Conservation (phyloP, 64 coral and sea anemone genomes). For the Anthopleura sola region DNA sequence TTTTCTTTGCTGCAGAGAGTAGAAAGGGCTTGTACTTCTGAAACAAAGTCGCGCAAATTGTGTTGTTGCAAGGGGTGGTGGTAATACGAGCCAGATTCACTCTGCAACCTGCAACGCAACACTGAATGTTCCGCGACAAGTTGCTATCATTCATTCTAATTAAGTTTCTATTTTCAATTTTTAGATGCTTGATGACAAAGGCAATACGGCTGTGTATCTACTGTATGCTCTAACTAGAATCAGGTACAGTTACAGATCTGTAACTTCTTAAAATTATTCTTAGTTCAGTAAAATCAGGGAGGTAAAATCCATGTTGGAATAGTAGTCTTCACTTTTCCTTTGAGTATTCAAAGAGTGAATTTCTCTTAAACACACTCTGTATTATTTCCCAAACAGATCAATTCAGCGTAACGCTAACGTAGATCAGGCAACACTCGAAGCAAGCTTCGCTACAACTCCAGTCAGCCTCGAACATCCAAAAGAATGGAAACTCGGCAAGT, state of each 20-base stretch:
- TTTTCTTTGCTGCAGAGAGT: too few relatives aligned
- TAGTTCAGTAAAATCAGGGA: too few relatives aligned
- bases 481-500: slow-evolving; percentile 98
- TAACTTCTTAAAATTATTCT: neutral
- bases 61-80: too few relatives aligned
- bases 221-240: slow-evolving; percentile 93
- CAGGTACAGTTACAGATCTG: slow-evolving; percentile 23
- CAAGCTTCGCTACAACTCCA: slow-evolving; percentile 58
- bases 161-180: neutral
- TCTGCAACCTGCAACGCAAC: too few relatives aligned
- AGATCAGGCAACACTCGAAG: slow-evolving; percentile 65
- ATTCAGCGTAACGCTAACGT: slow-evolving; percentile 88
- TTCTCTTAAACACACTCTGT: too few relatives aligned
- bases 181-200: slow-evolving; percentile 99
- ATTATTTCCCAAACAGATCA: slow-evolving; percentile 40
- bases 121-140: too few relatives aligned
- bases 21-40: too few relatives aligned
- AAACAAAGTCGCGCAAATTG: too few relatives aligned
- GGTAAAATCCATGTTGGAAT: neutral
- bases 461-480: slow-evolving; percentile 84
- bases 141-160: too few relatives aligned
- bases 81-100: too few relatives aligned
- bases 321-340: too few relatives aligned
- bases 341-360: too few relatives aligned
- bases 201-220: slow-evolving; percentile 93